Percentiles rank a stretch among this genome's conserved stretches.
Evolutionary conservation across 1,140 invertebrate species (phyloP).

Genomic region (Sycophaga agraensis): DNA sequence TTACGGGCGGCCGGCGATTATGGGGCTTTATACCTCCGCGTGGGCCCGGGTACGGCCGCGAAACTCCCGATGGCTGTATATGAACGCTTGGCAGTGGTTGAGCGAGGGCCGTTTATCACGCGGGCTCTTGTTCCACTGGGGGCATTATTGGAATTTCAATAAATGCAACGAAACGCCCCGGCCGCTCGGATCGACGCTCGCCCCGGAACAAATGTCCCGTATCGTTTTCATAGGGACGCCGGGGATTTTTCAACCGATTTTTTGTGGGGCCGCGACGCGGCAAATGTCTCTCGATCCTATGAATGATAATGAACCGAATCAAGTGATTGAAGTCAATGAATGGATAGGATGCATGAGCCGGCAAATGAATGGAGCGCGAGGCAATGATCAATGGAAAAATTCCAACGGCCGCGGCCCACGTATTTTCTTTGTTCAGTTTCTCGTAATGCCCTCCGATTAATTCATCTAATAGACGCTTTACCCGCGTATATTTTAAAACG

Average conservation of each 20-base stretch:
- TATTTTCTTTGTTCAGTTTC: slow-evolving; percentile 16
- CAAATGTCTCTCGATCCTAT: neutral
- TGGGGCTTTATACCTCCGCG: too few relatives aligned
- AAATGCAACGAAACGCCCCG: too few relatives aligned
- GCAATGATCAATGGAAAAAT: slow-evolving; percentile 15
- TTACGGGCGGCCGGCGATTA: too few relatives aligned
- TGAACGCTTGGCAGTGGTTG: too few relatives aligned
- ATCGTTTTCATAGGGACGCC: too few relatives aligned
- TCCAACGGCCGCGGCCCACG: slow-evolving; percentile 14
- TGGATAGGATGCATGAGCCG: neutral
- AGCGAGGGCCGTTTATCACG: too few relatives aligned
- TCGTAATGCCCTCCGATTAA: slow-evolving; percentile 5
- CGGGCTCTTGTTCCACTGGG: too few relatives aligned
- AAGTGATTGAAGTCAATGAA: slow-evolving; percentile 10
- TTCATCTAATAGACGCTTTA: neutral
- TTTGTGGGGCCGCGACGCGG: neutral
- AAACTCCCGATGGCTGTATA: too few relatives aligned
- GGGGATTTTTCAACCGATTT: slow-evolving; percentile 1
- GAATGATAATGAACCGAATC: slow-evolving; percentile 9
- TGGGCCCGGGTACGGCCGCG: too few relatives aligned
- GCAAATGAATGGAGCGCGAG: slow-evolving; percentile 9
- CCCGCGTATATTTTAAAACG: neutral
- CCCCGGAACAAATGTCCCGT: too few relatives aligned
- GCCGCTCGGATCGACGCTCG: too few relatives aligned
- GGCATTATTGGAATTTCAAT: too few relatives aligned